Percentiles rank a stretch among this genome's conserved stretches.
phyloP scores from a whole-genome alignment of 2,797 vertebrate species.

The Anniella stebbinsi region DNA sequence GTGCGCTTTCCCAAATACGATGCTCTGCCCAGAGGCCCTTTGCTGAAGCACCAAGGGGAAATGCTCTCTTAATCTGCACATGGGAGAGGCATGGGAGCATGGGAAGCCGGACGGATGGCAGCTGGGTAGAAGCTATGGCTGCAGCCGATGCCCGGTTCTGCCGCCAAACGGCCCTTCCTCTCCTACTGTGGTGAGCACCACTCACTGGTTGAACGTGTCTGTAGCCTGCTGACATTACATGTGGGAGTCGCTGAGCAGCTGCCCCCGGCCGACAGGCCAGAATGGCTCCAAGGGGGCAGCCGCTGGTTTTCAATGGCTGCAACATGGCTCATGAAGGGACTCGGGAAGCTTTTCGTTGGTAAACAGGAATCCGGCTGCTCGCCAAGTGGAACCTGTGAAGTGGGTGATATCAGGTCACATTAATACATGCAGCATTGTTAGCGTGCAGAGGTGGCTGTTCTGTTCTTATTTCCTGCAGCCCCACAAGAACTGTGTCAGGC shows the following conservation, averaged over 20 bases:
- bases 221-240: rapidly evolving
- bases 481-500: too few species aligned
- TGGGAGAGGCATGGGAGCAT: rapidly evolving
- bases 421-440: too few species aligned
- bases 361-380: too few species aligned
- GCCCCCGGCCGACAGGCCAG: rapidly evolving
- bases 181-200: rapidly evolving
- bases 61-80: slow-evolving; percentile 43
- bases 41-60: background rate
- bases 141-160: background rate
- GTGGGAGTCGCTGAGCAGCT: rapidly evolving
- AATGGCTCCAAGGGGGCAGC: background rate
- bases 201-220: rapidly evolving
- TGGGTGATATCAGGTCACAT: too few species aligned
- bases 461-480: too few species aligned
- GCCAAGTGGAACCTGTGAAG: too few species aligned
- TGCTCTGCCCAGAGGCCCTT: background rate
- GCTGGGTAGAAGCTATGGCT: background rate
- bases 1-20: too few species aligned
- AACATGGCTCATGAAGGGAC: background rate
- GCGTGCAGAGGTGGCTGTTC: too few species aligned
- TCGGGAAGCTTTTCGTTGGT: background rate
- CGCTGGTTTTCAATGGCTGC: rapidly evolving
- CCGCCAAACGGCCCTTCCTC: rapidly evolving
- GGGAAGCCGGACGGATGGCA: background rate